Percentiles rank a stretch among this genome's conserved stretches.
phyloP scores from a whole-genome alignment of 2,797 vertebrate species.

The Aldrovandia affinis region DNA sequence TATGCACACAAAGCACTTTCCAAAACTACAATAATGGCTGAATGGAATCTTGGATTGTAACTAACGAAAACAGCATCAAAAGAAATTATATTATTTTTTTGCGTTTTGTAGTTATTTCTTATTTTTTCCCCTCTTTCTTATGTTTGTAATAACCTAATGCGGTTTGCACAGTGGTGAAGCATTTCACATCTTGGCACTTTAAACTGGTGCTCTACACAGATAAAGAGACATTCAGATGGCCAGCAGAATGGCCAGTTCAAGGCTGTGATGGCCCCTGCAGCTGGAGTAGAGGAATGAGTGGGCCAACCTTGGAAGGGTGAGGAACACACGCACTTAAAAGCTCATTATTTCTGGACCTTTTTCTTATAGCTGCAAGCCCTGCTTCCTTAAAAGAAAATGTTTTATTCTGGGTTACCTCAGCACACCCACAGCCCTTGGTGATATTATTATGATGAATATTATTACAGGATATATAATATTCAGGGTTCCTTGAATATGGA shows the following conservation, averaged over 20 bases:
- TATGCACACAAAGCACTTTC: conserved; percentile 62
- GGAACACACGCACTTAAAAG: conserved; percentile 60
- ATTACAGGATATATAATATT: conserved; percentile 36
- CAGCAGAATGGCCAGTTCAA: conserved; percentile 65
- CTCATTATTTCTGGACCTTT: conserved; percentile 59
- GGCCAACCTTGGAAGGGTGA: no score
- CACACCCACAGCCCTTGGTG: conserved; percentile 69
- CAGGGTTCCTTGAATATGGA: no score
- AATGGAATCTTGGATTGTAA: conserved; percentile 71
- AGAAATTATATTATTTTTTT: conserved; percentile 54
- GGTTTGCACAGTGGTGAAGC: conserved; percentile 94
- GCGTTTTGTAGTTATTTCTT: conserved; percentile 61
- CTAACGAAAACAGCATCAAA: conserved; percentile 56
- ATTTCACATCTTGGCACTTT: conserved; percentile 86
- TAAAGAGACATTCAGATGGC: conserved; percentile 72
- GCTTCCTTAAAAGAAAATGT: conserved; percentile 54
- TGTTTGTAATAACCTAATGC: conserved; percentile 92
- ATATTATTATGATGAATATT: conserved; percentile 16
- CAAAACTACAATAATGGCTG: conserved; percentile 61
- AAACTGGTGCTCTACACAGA: conserved; percentile 75
- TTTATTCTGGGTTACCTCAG: conserved; percentile 57
- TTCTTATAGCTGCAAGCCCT: conserved; percentile 40
- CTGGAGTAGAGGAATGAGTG: conserved; percentile 44
- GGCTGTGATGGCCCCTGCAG: no score
- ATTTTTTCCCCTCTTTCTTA: conserved; percentile 56